Conservation (phyloP, 2,888 invertebrate species). For the Dyspetes luteomarginatus region DNA sequence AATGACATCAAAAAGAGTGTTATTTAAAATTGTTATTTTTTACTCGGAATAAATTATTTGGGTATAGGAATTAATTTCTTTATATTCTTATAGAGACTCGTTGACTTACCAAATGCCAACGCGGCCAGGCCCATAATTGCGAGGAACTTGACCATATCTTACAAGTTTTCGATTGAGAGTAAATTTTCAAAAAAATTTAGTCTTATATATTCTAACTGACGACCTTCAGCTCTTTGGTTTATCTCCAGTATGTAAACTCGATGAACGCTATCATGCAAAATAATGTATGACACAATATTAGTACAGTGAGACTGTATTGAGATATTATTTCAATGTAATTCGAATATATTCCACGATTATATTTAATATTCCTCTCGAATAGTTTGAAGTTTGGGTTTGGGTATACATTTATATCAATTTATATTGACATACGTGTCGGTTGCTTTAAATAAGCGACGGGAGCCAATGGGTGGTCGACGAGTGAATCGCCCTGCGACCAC, state of each 20-base stretch:
- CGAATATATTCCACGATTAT: too few relatives aligned
- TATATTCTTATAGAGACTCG: not conserved
- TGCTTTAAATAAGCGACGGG: too few relatives aligned
- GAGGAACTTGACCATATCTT: slow-evolving; percentile 62
- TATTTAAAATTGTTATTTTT: not conserved
- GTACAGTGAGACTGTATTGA: too few relatives aligned
- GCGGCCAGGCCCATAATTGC: slow-evolving; percentile 39
- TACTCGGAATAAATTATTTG: not conserved
- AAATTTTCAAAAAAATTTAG: not conserved
- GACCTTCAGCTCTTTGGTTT: not conserved
- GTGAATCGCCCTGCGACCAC: too few relatives aligned
- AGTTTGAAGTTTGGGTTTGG: too few relatives aligned
- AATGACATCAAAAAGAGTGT: too few relatives aligned
- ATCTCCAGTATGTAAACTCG: slow-evolving; percentile 2
- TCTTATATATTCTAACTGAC: slow-evolving; percentile 14
- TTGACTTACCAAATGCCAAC: slow-evolving; percentile 49
- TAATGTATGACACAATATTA: too few relatives aligned
- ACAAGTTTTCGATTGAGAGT: not conserved
- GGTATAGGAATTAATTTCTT: not conserved
- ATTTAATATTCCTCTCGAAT: too few relatives aligned
- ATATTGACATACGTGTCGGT: too few relatives aligned
- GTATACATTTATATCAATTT: too few relatives aligned
- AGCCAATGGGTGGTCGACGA: too few relatives aligned
- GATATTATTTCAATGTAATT: too few relatives aligned
- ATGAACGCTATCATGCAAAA: not conserved